Evolutionary conservation across 2,797 vertebrate species (phyloP).

Genomic region (Peromyscus nudipes): DNA sequence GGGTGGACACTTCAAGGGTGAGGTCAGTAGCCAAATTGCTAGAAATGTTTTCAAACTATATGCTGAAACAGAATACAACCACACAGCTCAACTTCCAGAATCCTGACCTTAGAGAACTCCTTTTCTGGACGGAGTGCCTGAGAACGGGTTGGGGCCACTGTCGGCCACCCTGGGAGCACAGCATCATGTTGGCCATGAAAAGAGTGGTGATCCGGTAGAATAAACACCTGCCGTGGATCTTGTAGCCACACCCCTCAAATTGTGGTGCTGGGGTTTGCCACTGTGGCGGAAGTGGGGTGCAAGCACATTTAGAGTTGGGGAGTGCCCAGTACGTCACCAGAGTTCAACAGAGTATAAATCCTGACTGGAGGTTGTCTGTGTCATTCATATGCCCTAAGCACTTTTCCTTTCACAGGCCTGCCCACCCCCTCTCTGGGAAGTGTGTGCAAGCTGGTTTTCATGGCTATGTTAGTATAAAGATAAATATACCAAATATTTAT

Average conservation of each 20-base stretch:
- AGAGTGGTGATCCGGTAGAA: no score
- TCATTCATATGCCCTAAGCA: not conserved
- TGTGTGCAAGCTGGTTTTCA: not conserved
- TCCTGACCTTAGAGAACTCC: not conserved
- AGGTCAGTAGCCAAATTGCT: not conserved
- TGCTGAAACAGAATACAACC: not conserved
- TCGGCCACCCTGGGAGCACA: not conserved
- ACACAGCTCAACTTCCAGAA: not conserved
- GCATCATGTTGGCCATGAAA: rapidly evolving
- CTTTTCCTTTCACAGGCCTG: not conserved
- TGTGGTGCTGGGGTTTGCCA: rapidly evolving
- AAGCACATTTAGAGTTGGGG: rapidly evolving
- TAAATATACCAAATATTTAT: not conserved
- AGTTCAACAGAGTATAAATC: not conserved
- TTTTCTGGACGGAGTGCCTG: not conserved
- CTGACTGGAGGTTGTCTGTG: not conserved
- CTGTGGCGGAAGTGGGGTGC: not conserved
- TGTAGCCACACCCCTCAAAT: rapidly evolving
- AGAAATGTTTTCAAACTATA: not conserved
- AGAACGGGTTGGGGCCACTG: not conserved
- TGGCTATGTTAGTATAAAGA: not conserved
- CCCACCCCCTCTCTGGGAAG: not conserved
- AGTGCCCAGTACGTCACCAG: not conserved
- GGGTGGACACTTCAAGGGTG: not conserved
- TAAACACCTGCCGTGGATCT: not conserved